phyloP scores from a whole-genome alignment of 2,888 invertebrate species.

The Oligia latruncula region DNA sequence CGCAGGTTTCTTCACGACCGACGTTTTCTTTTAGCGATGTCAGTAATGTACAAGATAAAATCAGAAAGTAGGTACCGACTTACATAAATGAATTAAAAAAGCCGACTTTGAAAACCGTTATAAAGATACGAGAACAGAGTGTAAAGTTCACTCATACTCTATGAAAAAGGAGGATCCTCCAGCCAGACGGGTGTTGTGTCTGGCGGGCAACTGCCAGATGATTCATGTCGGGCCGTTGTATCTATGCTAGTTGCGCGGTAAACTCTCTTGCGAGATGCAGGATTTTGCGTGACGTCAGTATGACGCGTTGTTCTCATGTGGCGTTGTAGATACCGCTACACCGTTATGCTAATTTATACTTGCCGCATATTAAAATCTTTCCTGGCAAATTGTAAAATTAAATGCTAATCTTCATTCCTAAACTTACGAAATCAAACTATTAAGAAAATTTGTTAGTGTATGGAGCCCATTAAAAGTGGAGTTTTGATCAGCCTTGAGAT shows the following conservation, averaged over 20 bases:
- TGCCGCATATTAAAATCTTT: neutral
- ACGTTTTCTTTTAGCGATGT: neutral
- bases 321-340: no score
- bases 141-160: no score
- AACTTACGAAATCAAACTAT: neutral
- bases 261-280: no score
- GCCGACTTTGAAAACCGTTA: neutral
- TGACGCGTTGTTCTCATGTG: no score
- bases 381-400: neutral
- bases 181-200: no score
- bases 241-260: no score
- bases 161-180: no score
- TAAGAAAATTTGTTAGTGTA: neutral
- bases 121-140: no score
- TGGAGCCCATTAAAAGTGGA: neutral
- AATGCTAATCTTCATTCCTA: neutral
- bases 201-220: no score
- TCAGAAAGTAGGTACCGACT: neutral
- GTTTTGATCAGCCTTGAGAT: neutral
- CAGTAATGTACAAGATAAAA: neutral
- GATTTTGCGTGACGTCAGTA: no score
- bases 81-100: neutral
- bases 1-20: neutral
- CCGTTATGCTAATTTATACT: neutral
- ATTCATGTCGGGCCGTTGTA: no score